phyloP scores from a whole-genome alignment of 2,888 invertebrate genomes.

The Chrysotoxum bicinctum region DNA sequence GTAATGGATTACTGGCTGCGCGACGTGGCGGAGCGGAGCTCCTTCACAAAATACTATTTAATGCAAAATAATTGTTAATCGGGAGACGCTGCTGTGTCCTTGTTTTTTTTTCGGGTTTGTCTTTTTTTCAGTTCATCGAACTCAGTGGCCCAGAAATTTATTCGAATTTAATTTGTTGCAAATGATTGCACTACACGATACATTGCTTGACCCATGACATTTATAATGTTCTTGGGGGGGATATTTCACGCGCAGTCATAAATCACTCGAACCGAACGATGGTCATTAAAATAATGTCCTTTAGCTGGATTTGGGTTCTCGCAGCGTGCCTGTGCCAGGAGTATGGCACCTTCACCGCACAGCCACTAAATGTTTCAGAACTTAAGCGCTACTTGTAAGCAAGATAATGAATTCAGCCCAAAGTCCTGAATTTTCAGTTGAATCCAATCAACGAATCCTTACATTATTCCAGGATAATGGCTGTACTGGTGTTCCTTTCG shows the following conservation, averaged over 20 bases:
- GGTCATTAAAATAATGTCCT: conserved; percentile 57
- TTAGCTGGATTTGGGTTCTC: background rate
- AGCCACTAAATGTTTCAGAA: conserved; percentile 61
- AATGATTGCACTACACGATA: conserved; percentile 47
- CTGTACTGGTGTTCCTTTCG: background rate
- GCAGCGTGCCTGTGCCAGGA: background rate
- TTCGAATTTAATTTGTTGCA: conserved; percentile 70
- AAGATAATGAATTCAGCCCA: conserved; percentile 63
- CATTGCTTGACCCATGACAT: conserved; percentile 39
- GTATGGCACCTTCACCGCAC: conserved; percentile 37
- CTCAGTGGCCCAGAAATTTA: conserved; percentile 48
- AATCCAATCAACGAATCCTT: conserved; percentile 70
- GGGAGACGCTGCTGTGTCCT: background rate
- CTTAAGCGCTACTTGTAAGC: conserved; percentile 57
- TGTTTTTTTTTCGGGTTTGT: background rate
- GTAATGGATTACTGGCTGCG: conserved; percentile 54
- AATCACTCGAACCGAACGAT: conserved; percentile 53
- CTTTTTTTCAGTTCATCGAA: conserved; percentile 24
- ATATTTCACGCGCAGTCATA: conserved; percentile 55
- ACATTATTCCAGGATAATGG: conserved; percentile 55
- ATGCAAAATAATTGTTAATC: conserved; percentile 27
- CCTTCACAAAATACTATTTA: conserved; percentile 38
- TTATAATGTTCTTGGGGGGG: conserved; percentile 21
- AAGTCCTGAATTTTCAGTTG: conserved; percentile 58
- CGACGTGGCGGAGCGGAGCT: too few species aligned